Conservation (phyloP, 2,888 invertebrate species). For the Trilocha varians region DNA sequence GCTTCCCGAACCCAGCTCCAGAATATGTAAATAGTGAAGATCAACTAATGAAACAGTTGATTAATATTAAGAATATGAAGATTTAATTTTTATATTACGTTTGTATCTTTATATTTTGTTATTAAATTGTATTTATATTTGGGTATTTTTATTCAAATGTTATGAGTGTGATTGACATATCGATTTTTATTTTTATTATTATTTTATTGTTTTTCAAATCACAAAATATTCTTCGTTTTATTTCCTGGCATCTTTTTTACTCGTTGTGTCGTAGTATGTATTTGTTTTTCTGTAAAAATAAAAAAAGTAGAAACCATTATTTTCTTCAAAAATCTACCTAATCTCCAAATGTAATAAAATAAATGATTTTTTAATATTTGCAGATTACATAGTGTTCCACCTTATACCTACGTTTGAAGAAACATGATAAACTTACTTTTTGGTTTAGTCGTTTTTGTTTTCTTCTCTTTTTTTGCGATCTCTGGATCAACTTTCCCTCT, state of each 20-base stretch:
- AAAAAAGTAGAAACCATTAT: too few relatives aligned
- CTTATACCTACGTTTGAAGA: too few relatives aligned
- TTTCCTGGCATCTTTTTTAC: background rate
- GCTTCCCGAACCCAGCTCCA: background rate
- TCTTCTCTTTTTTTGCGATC: constrained; percentile 20
- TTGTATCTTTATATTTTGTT: constrained; percentile 5
- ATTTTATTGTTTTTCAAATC: background rate
- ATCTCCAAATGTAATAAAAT: too few relatives aligned
- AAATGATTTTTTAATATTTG: too few relatives aligned
- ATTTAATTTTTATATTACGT: constrained; percentile 11
- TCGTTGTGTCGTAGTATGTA: background rate
- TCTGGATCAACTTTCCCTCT: constrained; percentile 37
- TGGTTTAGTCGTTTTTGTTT: constrained; percentile 6
- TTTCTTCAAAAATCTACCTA: too few relatives aligned
- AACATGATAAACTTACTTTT: constrained; percentile 12
- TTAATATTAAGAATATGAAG: constrained; percentile 34
- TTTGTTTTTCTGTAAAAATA: constrained; percentile 1
- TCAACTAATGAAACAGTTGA: constrained; percentile 34
- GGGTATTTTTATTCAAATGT: constrained; percentile 7
- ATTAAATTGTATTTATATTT: background rate
- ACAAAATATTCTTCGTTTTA: background rate
- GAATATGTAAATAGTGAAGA: constrained; percentile 21
- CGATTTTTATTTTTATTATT: constrained; percentile 6
- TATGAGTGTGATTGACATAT: constrained; percentile 23
- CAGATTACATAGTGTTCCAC: too few relatives aligned